phyloP scores from a whole-genome alignment of 2,888 invertebrate genomes.

The Drosophila aldrichi region DNA sequence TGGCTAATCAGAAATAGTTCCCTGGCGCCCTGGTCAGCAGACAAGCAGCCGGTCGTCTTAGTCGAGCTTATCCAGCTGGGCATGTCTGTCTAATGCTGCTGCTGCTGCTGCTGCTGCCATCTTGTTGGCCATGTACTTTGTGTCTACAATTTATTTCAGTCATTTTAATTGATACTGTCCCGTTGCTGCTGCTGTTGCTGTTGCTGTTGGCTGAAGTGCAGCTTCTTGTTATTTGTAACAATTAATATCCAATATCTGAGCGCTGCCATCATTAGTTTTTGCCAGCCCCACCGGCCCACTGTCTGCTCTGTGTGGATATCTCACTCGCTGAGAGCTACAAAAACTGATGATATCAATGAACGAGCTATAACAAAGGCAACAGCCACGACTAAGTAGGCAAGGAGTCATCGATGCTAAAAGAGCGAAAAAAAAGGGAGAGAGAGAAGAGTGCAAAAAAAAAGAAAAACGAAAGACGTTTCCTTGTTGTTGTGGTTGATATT shows the following conservation, averaged over 20 bases:
- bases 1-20: slow-evolving; percentile 67
- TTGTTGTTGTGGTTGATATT: slow-evolving; percentile 14
- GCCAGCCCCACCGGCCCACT: slow-evolving; percentile 31
- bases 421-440: slow-evolving; percentile 4
- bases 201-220: slow-evolving; percentile 25
- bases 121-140: slow-evolving; percentile 36
- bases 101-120: background rate
- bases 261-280: slow-evolving; percentile 72
- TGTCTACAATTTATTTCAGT: slow-evolving; percentile 72
- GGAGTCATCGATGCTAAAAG: slow-evolving; percentile 26
- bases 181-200: slow-evolving; percentile 25
- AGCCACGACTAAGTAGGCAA: slow-evolving; percentile 26
- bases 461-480: slow-evolving; percentile 18
- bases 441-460: slow-evolving; percentile 2
- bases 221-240: slow-evolving; percentile 75
- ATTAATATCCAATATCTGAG: slow-evolving; percentile 78
- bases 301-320: slow-evolving; percentile 56
- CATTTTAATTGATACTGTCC: slow-evolving; percentile 76
- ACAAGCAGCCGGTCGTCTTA: slow-evolving; percentile 19
- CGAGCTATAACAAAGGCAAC: slow-evolving; percentile 46
- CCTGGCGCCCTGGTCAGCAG: slow-evolving; percentile 37
- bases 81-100: background rate
- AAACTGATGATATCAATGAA: slow-evolving; percentile 67
- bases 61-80: slow-evolving; percentile 33
- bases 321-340: slow-evolving; percentile 51